phyloP scores from a whole-genome alignment of 2,888 invertebrate genomes.

The Dicyrtomina minuta region DNA sequence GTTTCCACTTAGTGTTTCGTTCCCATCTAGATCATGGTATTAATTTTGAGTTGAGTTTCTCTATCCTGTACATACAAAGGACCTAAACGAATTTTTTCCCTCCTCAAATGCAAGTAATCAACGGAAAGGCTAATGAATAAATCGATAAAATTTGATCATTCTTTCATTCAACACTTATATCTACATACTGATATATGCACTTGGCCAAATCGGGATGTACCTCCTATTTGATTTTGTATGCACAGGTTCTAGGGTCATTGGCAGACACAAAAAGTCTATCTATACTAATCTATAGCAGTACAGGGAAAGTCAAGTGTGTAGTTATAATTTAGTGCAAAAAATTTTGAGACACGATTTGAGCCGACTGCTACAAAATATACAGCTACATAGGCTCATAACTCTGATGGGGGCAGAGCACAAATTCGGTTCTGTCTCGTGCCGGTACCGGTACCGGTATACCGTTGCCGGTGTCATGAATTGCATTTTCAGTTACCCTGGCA shows the following conservation, averaged over 20 bases:
- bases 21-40: not conserved
- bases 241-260: not conserved
- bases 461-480: no score
- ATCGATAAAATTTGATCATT: slow-evolving; percentile 25
- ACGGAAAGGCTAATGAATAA: slow-evolving; percentile 24
- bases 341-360: no score
- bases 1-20: not conserved
- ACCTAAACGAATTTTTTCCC: not conserved
- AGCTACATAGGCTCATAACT: no score
- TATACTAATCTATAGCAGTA: no score
- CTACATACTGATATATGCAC: not conserved
- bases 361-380: no score
- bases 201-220: no score
- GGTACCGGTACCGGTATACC: no score
- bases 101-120: not conserved
- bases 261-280: no score
- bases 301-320: no score
- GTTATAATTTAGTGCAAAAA: not conserved
- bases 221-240: not conserved
- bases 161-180: not conserved
- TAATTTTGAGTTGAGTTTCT: not conserved
- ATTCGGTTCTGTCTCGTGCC: no score
- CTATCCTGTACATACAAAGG: not conserved
- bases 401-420: no score
- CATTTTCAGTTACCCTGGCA: no score